Percentiles rank a stretch among this genome's conserved stretches.
Evolutionary conservation across 2,797 vertebrate species (phyloP).

Genomic region (Phaenicophaeus curvirostris): DNA sequence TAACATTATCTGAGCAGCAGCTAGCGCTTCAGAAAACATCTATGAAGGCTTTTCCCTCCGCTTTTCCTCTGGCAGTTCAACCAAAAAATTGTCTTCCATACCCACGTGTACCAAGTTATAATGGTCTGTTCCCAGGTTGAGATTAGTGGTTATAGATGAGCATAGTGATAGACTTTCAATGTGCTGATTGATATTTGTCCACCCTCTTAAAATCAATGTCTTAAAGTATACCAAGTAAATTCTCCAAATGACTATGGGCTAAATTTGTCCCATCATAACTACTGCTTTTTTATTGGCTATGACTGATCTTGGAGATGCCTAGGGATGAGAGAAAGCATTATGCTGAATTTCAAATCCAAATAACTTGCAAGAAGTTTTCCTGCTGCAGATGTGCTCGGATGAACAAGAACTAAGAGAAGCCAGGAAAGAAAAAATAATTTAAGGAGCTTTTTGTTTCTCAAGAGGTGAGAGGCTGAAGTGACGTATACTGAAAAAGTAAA

Average conservation of each 20-base stretch:
- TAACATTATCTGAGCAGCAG: neutral
- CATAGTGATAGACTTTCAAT: neutral
- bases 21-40: neutral
- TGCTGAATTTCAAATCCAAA: neutral
- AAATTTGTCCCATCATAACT: neutral
- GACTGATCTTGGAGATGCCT: neutral
- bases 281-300: neutral
- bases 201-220: neutral
- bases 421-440: neutral
- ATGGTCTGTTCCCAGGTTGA: neutral
- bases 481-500: neutral
- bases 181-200: too few relatives aligned
- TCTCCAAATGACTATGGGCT: neutral
- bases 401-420: neutral
- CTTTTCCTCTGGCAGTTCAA: neutral
- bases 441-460: neutral
- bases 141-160: neutral
- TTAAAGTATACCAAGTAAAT: neutral
- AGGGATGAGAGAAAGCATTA: neutral
- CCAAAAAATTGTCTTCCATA: neutral
- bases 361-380: neutral
- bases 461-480: neutral
- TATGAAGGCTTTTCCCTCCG: neutral
- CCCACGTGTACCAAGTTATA: rapidly evolving
- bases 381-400: neutral